A percentile compares a stretch with the other conserved stretches of the same genome.
These are phyloP conservation scores for Empidonax alnorum DNA, from an alignment of 2,113 vertebrate genomes.

Conservation along the genomic window DNA sequence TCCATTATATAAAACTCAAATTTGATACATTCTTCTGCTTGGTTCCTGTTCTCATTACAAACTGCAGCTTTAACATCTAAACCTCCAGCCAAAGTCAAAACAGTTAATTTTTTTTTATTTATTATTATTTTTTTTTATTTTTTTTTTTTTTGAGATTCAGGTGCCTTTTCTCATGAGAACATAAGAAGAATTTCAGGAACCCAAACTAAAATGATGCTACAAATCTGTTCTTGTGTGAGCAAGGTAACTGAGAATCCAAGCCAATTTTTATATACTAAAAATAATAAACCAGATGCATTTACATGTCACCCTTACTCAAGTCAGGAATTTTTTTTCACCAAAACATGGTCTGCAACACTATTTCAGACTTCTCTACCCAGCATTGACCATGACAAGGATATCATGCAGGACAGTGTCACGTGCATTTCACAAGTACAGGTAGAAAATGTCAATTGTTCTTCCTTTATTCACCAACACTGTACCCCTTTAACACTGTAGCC, in stretches of 20 bases:
- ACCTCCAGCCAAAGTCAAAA: neutral
- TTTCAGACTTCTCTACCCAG: neutral
- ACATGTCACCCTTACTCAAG: neutral
- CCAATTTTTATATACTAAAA: neutral
- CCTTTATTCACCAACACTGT: neutral
- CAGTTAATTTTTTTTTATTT: neutral
- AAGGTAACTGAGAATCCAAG: neutral
- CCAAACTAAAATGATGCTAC: neutral
- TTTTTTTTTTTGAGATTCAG: neutral
- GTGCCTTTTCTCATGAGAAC: neutral
- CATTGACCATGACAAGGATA: neutral
- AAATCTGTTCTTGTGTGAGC: neutral
- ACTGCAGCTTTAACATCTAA: neutral
- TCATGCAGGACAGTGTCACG: neutral
- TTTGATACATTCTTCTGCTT: neutral
- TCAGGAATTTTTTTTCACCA: neutral
- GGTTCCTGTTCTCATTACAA: neutral
- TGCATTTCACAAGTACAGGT: neutral
- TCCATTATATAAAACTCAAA: neutral
- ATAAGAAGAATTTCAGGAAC: neutral
- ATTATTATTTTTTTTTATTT: neutral
- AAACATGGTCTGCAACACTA: neutral
- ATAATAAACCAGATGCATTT: neutral
- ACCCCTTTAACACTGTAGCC: neutral
- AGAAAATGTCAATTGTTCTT: neutral